These are phyloP conservation scores for Orchesella flavescens DNA, from an alignment of 2,888 invertebrate species.

Conservation along the genomic window DNA sequence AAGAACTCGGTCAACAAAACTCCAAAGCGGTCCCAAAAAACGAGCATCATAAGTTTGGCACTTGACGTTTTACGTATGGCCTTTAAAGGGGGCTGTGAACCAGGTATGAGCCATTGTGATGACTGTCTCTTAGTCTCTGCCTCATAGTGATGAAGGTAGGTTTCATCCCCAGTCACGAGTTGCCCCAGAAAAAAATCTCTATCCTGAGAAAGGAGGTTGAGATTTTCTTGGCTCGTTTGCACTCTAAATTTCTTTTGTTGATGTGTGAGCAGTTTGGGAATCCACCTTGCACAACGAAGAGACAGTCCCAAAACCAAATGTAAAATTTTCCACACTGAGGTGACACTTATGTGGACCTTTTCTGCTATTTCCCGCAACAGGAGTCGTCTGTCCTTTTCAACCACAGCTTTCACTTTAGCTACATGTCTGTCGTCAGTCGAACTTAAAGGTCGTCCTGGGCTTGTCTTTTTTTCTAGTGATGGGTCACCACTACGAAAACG, in stretches of 20 bases:
- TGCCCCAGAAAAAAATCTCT: conserved; percentile 27
- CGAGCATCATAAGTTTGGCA: conserved; percentile 31
- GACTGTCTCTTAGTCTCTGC: conserved; percentile 24
- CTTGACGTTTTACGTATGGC: not conserved
- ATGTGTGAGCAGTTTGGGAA: conserved; percentile 4
- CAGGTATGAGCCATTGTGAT: conserved; percentile 21
- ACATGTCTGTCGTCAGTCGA: conserved; percentile 4
- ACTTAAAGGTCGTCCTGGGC: not conserved
- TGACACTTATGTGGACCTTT: conserved; percentile 18
- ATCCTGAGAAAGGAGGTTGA: not conserved
- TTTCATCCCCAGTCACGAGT: conserved; percentile 50
- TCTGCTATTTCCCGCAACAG: not conserved
- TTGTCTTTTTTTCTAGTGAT: not conserved
- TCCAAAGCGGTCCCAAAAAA: conserved; percentile 35
- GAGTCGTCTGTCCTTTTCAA: conserved; percentile 16
- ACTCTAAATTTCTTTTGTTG: not conserved
- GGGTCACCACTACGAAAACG: conserved; percentile 1
- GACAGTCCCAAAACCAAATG: not conserved
- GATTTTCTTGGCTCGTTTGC: conserved; percentile 17
- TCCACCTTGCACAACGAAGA: conserved; percentile 30
- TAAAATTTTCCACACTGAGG: conserved; percentile 14
- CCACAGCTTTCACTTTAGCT: not conserved
- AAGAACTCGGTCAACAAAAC: conserved; percentile 39
- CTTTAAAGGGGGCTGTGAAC: conserved; percentile 24
- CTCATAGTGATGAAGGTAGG: conserved; percentile 40